phyloP scores from a whole-genome alignment of 2,888 invertebrate genomes.

The Tenthredo notha region DNA sequence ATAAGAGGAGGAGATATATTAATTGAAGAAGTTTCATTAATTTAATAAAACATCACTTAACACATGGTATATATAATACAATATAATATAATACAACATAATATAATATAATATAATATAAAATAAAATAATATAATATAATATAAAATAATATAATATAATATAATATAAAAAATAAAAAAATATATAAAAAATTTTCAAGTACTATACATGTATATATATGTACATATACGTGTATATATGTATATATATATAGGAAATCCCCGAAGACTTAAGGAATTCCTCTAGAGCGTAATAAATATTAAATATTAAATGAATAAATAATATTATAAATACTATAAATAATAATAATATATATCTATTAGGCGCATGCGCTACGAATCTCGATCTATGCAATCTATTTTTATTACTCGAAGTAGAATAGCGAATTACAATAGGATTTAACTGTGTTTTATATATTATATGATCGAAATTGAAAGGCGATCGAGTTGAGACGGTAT shows the following conservation, averaged over 20 bases:
- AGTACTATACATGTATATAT: conserved; percentile 17
- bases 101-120: background rate
- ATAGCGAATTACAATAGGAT: conserved; percentile 59
- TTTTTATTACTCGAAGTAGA: conserved; percentile 76
- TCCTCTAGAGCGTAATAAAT: conserved; percentile 46
- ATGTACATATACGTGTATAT: background rate
- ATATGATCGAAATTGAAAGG: conserved; percentile 58
- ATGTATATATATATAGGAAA: conserved; percentile 37
- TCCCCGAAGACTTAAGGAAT: conserved; percentile 52
- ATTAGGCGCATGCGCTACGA: conserved; percentile 75
- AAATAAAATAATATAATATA: background rate
- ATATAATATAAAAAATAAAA: background rate
- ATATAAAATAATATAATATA: background rate
- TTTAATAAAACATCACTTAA: conserved; percentile 14
- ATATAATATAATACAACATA: conserved; percentile 11
- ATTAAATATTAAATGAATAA: background rate
- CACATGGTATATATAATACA: conserved; percentile 1
- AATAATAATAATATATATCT: conserved; percentile 50
- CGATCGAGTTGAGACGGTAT: conserved; percentile 54
- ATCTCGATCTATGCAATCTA: conserved; percentile 77
- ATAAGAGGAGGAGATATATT: conserved; percentile 13
- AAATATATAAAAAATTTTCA: background rate
- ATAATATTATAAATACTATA: background rate
- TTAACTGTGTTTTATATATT: conserved; percentile 56
- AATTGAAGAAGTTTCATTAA: conserved; percentile 11